phyloP scores from a whole-genome alignment of 2,113 vertebrate genomes.

The Osmerus mordax region DNA sequence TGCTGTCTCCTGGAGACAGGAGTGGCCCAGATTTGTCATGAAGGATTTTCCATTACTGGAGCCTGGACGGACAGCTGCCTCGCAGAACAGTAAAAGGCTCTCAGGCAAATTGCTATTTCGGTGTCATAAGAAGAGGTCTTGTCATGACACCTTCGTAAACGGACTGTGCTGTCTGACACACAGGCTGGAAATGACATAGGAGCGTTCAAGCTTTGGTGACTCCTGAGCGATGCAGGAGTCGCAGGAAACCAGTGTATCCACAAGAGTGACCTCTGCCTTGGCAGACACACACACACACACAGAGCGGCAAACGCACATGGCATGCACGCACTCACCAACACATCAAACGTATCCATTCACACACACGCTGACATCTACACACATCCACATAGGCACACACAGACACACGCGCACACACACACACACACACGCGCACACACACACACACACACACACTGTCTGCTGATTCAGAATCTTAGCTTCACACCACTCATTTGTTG shows the following conservation, averaged over 20 bases:
- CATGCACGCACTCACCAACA: not conserved
- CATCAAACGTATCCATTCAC: not conserved
- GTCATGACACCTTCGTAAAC: too few relatives aligned
- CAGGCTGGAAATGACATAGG: not conserved
- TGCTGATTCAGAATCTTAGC: conserved; percentile 42
- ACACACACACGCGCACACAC: conserved; percentile 6
- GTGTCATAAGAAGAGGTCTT: too few relatives aligned
- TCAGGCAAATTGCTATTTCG: too few relatives aligned
- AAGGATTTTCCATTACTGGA: conserved; percentile 73
- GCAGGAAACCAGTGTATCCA: conserved; percentile 39
- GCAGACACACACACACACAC: not conserved
- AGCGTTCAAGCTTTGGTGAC: conserved; percentile 16
- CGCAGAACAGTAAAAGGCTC: conserved; percentile 31
- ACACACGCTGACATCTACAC: conserved; percentile 8
- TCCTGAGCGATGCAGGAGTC: conserved; percentile 25
- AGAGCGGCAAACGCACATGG: not conserved
- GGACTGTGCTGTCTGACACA: too few relatives aligned
- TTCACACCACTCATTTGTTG: conserved; percentile 42
- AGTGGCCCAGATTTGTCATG: conserved; percentile 73
- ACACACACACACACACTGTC: conserved; percentile 2
- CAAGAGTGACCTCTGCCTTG: conserved; percentile 3
- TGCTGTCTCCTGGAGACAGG: conserved; percentile 68
- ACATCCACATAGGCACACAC: not conserved
- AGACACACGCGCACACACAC: not conserved
- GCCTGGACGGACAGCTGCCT: conserved; percentile 41